Conservation (phyloP, 2,113 vertebrate genomes). For the Rhinoptilus africanus region DNA sequence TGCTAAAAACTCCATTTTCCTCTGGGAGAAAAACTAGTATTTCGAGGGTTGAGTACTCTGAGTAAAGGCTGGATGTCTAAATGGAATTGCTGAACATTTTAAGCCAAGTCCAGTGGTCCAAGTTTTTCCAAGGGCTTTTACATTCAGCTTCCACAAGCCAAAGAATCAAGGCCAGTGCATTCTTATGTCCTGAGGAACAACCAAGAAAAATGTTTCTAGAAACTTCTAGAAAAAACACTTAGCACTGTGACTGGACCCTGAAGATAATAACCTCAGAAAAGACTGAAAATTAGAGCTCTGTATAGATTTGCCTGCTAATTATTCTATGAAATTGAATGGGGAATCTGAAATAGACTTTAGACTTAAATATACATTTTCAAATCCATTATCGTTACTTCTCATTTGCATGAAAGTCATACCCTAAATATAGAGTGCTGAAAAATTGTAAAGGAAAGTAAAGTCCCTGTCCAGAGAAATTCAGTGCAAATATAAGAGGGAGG, state of each 20-base stretch:
- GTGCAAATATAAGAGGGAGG: background rate
- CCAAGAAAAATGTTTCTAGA: constrained; percentile 31
- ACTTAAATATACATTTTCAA: constrained; percentile 38
- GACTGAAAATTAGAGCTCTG: constrained; percentile 9
- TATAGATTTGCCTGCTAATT: constrained; percentile 9
- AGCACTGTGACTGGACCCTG: constrained; percentile 2
- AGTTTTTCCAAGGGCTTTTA: background rate
- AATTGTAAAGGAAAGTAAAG: background rate
- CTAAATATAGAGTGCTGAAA: background rate
- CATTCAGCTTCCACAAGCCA: background rate
- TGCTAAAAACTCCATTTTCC: background rate
- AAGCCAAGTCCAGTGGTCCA: background rate
- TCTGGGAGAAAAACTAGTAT: background rate
- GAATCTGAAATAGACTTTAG: constrained; percentile 23
- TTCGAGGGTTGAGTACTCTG: background rate
- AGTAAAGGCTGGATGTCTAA: background rate
- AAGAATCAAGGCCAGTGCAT: background rate
- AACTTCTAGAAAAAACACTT: background rate
- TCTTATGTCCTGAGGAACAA: background rate
- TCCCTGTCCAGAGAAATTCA: background rate
- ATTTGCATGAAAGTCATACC: background rate
- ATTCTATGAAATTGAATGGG: constrained; percentile 21
- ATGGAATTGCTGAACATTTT: background rate
- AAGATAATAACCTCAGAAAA: constrained; percentile 19
- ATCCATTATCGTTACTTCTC: background rate